A percentile compares a stretch with the other conserved stretches of the same genome.
phyloP scores from a whole-genome alignment of 2,888 invertebrate species.

The Drosophila infuscata region DNA sequence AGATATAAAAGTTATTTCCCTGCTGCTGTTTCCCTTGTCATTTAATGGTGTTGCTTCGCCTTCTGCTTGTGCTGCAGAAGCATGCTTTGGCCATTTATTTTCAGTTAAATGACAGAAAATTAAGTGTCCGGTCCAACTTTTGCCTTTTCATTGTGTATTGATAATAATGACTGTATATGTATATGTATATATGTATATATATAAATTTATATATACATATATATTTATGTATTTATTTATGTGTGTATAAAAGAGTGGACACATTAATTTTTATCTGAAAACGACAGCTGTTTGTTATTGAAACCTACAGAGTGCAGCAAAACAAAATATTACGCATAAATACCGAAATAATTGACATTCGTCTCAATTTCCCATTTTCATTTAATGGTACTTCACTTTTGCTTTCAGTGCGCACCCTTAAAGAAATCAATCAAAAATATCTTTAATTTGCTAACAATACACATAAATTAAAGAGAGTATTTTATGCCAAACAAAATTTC shows the following conservation, averaged over 20 bases:
- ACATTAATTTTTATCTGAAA: conserved; percentile 74
- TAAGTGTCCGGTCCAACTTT: conserved; percentile 67
- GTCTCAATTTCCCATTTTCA: conserved; percentile 5
- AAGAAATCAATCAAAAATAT: neutral
- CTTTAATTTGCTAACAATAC: neutral
- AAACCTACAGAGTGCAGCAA: conserved; percentile 18
- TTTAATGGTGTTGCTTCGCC: conserved; percentile 8
- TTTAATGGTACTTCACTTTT: neutral
- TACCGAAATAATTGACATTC: conserved; percentile 7
- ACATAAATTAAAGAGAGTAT: neutral
- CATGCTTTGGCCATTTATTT: conserved; percentile 70
- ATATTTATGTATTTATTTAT: conserved; percentile 8
- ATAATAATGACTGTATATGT: conserved; percentile 66
- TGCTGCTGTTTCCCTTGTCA: conserved; percentile 2
- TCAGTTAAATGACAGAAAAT: conserved; percentile 72
- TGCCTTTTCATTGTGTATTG: conserved; percentile 63
- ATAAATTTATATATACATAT: neutral
- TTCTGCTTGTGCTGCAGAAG: conserved; percentile 34
- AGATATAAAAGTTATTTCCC: conserved; percentile 3
- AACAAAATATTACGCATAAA: conserved; percentile 15
- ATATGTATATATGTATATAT: neutral
- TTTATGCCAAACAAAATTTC: neutral
- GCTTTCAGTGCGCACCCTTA: neutral
- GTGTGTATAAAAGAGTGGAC: conserved; percentile 23
- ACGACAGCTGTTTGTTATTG: conserved; percentile 59